A percentile compares a stretch with the other conserved stretches of the same genome.
phyloP scores from a whole-genome alignment of 2,888 invertebrate genomes.

The Synergus japonicus region DNA sequence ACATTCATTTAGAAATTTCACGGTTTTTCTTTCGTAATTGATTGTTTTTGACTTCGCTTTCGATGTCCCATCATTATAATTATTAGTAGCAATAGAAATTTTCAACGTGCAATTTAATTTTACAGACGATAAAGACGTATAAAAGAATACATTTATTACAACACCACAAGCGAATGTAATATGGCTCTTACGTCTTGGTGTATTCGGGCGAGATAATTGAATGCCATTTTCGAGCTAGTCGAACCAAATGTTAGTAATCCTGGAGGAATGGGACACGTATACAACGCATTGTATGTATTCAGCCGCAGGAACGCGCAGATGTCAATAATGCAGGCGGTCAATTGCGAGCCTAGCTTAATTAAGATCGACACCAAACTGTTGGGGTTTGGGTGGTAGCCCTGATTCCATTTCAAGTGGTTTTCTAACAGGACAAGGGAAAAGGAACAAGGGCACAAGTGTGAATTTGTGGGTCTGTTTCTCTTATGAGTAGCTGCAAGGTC shows the following conservation, averaged over 20 bases:
- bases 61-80: not conserved
- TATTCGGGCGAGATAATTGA: constrained; percentile 70
- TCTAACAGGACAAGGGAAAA: constrained; percentile 26
- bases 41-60: too few species aligned
- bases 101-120: not conserved
- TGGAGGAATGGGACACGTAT: constrained; percentile 58
- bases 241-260: constrained; percentile 58
- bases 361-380: constrained; percentile 62
- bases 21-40: too few species aligned
- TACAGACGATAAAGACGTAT: not conserved
- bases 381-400: constrained; percentile 46
- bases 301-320: constrained; percentile 70
- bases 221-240: constrained; percentile 67
- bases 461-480: constrained; percentile 3
- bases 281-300: constrained; percentile 67
- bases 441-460: not conserved
- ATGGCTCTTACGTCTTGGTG: constrained; percentile 46
- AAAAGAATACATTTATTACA: not conserved
- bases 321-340: constrained; percentile 66
- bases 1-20: not conserved
- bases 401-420: constrained; percentile 55
- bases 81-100: not conserved
- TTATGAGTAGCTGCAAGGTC: not conserved
- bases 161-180: not conserved
- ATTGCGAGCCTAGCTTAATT: constrained; percentile 68